These are phyloP conservation scores for Amniataba percoides DNA, from an alignment of 2,797 vertebrate species.

Conservation along the genomic window DNA sequence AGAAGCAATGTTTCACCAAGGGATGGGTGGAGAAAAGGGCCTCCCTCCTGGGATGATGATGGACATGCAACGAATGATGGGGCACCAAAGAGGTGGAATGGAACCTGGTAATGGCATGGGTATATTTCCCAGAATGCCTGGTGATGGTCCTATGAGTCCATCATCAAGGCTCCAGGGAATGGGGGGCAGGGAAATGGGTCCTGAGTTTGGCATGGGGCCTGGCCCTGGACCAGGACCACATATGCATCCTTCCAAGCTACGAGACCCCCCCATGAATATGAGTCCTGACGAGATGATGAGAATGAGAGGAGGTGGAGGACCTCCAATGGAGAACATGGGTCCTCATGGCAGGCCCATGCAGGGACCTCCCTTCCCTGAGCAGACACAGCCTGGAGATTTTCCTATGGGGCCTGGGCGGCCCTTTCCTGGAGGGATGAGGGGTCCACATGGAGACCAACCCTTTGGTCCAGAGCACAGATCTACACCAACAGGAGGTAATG, in stretches of 20 bases:
- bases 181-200: slow-evolving; percentile 91
- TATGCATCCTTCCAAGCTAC: slow-evolving; percentile 94
- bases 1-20: slow-evolving; percentile 97
- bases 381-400: slow-evolving; percentile 93
- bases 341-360: slow-evolving; percentile 95
- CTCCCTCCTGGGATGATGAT: slow-evolving; percentile 95
- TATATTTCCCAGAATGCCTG: slow-evolving; percentile 95
- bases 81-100: slow-evolving; percentile 93
- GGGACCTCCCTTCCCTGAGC: slow-evolving; percentile 91
- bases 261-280: slow-evolving; percentile 92
- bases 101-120: slow-evolving; percentile 92
- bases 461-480: slow-evolving; percentile 96
- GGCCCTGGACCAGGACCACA: slow-evolving; percentile 91
- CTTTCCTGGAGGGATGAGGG: slow-evolving; percentile 89
- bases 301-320: slow-evolving; percentile 88
- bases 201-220: slow-evolving; percentile 94
- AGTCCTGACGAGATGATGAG: slow-evolving; percentile 89
- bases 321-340: slow-evolving; percentile 84
- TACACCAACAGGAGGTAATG: slow-evolving; percentile 87
- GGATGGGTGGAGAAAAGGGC: slow-evolving; percentile 95
- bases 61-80: slow-evolving; percentile 96
- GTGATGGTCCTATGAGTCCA: slow-evolving; percentile 96
- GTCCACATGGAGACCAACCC: slow-evolving; percentile 91
- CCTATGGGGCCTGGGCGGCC: slow-evolving; percentile 92
- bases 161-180: slow-evolving; percentile 94